A percentile compares a stretch with the other conserved stretches of the same genome.
phyloP scores from a whole-genome alignment of 2,797 vertebrate genomes.

The Notolepis coatsorum region DNA sequence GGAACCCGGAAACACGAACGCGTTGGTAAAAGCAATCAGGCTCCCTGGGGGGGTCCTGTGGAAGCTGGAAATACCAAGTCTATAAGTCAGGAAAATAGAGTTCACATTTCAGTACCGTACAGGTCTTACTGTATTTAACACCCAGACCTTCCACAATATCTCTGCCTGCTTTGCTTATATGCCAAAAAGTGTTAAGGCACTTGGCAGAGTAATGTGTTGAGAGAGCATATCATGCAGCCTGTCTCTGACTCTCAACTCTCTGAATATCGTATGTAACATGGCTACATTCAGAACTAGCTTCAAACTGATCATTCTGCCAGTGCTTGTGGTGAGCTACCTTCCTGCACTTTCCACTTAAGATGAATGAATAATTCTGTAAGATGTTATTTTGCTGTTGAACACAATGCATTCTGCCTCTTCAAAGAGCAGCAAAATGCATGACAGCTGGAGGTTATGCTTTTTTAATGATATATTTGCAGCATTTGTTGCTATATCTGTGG shows the following conservation, averaged over 20 bases:
- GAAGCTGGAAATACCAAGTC: constrained; percentile 22
- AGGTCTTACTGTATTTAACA: not conserved
- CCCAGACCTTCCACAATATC: not conserved
- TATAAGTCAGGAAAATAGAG: constrained; percentile 20
- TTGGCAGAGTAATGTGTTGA: constrained; percentile 19
- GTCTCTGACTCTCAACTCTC: constrained; percentile 17
- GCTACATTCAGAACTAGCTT: not conserved
- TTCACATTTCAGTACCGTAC: constrained; percentile 10
- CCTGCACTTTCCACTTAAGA: not conserved
- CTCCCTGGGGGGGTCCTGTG: too few species aligned
- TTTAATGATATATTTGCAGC: constrained; percentile 56
- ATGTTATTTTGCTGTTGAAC: constrained; percentile 12
- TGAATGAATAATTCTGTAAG: not conserved
- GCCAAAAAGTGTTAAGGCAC: constrained; percentile 6
- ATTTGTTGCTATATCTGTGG: constrained; percentile 60
- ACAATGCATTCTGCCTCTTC: constrained; percentile 24
- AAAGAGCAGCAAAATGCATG: constrained; percentile 19
- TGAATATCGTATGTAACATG: constrained; percentile 5
- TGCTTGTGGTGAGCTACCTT: constrained; percentile 18
- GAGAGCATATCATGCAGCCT: constrained; percentile 18
- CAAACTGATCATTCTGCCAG: not conserved
- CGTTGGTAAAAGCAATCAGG: too few species aligned
- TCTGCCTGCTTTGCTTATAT: constrained; percentile 1
- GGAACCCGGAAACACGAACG: too few species aligned
- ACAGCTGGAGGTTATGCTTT: constrained; percentile 55